These are phyloP conservation scores for Graphium colonna DNA, from an alignment of 2,888 invertebrate genomes.

Conservation along the genomic window DNA sequence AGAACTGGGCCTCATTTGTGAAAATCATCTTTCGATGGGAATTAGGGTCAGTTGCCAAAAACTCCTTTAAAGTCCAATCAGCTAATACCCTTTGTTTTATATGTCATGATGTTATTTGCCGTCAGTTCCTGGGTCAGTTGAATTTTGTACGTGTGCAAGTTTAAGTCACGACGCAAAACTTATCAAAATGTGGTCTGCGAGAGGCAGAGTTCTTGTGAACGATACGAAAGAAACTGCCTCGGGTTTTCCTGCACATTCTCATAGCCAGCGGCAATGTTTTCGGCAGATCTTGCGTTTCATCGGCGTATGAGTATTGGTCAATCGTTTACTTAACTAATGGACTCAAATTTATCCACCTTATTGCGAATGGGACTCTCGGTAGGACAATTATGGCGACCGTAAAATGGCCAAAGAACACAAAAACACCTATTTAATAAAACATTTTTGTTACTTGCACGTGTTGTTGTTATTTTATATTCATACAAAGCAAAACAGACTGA, in stretches of 20 bases:
- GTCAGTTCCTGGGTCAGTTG: constrained; percentile 23
- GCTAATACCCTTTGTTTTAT: constrained; percentile 23
- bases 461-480: neutral
- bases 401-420: neutral
- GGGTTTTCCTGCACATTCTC: constrained; percentile 34
- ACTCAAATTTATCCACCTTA: neutral
- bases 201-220: constrained; percentile 30
- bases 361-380: neutral
- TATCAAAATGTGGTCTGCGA: constrained; percentile 33
- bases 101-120: constrained; percentile 25
- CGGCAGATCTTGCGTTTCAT: constrained; percentile 36
- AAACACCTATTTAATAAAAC: neutral
- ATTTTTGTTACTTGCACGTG: neutral
- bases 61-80: constrained; percentile 10
- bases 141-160: no score
- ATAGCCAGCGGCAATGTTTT: no score
- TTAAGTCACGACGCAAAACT: constrained; percentile 24
- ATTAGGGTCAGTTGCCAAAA: constrained; percentile 24
- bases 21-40: constrained; percentile 24
- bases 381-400: neutral
- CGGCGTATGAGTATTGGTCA: constrained; percentile 32
- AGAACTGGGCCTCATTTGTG: constrained; percentile 35
- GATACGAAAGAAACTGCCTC: constrained; percentile 38
- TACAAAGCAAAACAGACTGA: neutral
- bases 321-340: neutral